phyloP scores from a whole-genome alignment of 2,797 vertebrate species.

The Clarias laeviceps region DNA sequence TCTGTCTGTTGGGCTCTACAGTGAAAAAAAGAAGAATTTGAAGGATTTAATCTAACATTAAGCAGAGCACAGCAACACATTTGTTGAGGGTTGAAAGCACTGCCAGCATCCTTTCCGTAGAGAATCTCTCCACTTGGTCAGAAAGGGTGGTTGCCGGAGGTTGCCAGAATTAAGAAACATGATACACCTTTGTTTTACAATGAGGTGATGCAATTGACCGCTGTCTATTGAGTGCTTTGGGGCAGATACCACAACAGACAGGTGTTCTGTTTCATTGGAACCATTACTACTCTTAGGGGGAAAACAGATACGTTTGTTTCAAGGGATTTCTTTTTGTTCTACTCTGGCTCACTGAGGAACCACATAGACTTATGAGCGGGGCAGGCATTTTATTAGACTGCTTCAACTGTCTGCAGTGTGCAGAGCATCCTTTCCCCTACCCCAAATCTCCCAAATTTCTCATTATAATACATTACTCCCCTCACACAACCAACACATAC shows the following conservation, averaged over 20 bases:
- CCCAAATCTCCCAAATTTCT: conserved; percentile 39
- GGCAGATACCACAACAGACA: conserved; percentile 43
- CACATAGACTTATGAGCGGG: not conserved
- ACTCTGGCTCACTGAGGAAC: not conserved
- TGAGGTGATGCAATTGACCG: conserved; percentile 38
- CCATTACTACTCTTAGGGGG: conserved; percentile 28
- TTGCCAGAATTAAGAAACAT: conserved; percentile 49
- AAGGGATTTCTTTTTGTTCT: not conserved
- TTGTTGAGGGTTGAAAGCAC: not conserved
- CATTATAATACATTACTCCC: conserved; percentile 35
- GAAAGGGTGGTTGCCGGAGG: not conserved
- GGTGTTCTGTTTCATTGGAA: conserved; percentile 28
- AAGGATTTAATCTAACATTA: not conserved
- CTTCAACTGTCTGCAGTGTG: conserved; percentile 45
- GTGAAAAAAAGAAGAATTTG: not conserved
- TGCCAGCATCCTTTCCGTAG: not conserved
- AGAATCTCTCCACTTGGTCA: conserved; percentile 5
- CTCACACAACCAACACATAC: conserved; percentile 21
- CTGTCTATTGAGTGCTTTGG: conserved; percentile 47
- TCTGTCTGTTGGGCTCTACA: conserved; percentile 49
- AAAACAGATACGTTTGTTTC: conserved; percentile 24
- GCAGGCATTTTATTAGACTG: conserved; percentile 18
- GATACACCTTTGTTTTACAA: conserved; percentile 47
- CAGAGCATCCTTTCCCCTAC: conserved; percentile 39
- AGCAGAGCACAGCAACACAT: not conserved